phyloP scores from a whole-genome alignment of 1,140 invertebrate species.

The Aphaenogaster ashmeadi region DNA sequence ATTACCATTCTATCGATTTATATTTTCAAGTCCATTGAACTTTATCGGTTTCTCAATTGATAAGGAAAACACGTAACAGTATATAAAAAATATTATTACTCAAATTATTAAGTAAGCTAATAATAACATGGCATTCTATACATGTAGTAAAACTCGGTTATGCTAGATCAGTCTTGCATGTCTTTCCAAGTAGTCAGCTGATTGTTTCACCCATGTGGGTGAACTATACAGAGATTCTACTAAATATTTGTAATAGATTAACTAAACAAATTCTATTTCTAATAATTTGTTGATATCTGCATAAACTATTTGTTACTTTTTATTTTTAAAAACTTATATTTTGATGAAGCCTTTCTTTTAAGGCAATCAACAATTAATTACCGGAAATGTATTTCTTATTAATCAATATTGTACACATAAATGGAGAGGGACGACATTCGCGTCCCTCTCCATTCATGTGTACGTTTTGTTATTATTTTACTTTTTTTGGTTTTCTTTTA shows the following conservation, averaged over 20 bases:
- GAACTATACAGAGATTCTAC: neutral
- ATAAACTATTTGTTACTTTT: neutral
- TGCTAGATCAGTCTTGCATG: slow-evolving; percentile 45
- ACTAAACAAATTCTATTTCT: neutral
- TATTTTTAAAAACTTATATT: neutral
- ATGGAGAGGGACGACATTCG: no score
- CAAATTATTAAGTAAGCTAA: slow-evolving; percentile 16
- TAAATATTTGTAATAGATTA: neutral
- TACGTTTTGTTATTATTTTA: no score
- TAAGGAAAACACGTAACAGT: slow-evolving; percentile 1
- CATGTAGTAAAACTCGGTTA: slow-evolving; percentile 13
- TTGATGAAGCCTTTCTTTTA: slow-evolving; percentile 2
- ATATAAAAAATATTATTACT: slow-evolving; percentile 16
- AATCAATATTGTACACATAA: neutral
- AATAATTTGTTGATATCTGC: neutral
- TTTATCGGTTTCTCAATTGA: neutral
- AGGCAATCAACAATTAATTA: neutral
- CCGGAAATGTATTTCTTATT: neutral
- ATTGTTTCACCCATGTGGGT: slow-evolving; percentile 25
- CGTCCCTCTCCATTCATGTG: no score
- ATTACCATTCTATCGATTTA: neutral
- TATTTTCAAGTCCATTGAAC: neutral
- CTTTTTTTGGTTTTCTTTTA: no score
- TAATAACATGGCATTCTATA: neutral
- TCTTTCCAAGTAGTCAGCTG: slow-evolving; percentile 36